Conservation (phyloP, 2,888 invertebrate species). For the Cenopis cana region DNA sequence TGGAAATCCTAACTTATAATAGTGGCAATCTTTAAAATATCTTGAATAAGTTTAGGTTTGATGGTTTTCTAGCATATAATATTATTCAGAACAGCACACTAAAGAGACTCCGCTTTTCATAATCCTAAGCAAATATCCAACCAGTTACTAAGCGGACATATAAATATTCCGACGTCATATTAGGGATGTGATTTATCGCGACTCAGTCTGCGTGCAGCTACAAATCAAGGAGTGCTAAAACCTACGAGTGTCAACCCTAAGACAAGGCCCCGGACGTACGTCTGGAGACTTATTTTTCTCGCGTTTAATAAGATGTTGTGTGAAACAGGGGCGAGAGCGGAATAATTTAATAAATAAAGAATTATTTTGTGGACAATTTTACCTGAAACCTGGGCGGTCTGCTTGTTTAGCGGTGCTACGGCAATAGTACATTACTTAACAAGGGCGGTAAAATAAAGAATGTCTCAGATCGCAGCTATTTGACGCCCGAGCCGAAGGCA, state of each 20-base stretch:
- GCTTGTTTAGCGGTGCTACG: too few relatives aligned
- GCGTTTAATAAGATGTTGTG: conserved; percentile 49
- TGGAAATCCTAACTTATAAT: too few relatives aligned
- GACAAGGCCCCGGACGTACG: conserved; percentile 67
- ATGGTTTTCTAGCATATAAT: too few relatives aligned
- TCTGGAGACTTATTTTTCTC: conserved; percentile 65
- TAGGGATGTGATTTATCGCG: conserved; percentile 37
- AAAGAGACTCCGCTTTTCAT: background rate
- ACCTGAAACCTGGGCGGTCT: too few relatives aligned
- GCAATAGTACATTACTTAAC: too few relatives aligned
- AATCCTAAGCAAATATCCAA: conserved; percentile 4
- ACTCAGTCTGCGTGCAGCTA: conserved; percentile 50
- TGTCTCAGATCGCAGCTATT: too few relatives aligned
- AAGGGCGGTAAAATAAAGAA: too few relatives aligned
- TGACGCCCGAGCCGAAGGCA: too few relatives aligned
- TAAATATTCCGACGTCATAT: conserved; percentile 37
- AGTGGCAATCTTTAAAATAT: too few relatives aligned
- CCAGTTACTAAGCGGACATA: conserved; percentile 2
- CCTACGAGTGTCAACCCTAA: conserved; percentile 62
- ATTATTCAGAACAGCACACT: background rate
- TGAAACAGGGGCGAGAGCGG: conserved; percentile 44
- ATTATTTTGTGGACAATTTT: too few relatives aligned
- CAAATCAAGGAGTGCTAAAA: conserved; percentile 66
- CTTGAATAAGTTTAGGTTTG: too few relatives aligned
- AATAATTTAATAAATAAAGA: too few relatives aligned